Base-by-base conservation (phyloP, 2,888 invertebrate genomes). In the Pegoplata infirma region DNA sequence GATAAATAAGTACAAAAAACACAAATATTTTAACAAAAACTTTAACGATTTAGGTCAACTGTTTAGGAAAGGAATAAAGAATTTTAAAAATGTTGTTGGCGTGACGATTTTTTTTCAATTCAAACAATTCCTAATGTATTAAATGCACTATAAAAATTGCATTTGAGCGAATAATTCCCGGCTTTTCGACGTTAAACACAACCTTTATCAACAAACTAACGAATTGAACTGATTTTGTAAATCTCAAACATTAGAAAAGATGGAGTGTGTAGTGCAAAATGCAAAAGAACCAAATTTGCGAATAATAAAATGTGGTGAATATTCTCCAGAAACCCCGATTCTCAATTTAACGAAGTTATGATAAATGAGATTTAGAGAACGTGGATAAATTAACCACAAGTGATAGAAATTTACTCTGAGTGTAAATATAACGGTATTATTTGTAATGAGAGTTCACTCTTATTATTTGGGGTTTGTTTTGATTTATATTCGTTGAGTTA, bases 181-280 rank as follows among this genome's bases (percentile, higher is more conserved):
- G 16, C 12, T 19, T 36, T 12, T 14, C n/a, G 28, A 47, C n/a
- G 23, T 16, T 32, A 59, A 21, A 69, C 32, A 69, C 78, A 78
- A 78, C 78, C 78, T 78, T 49, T 16, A 3, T 40, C 25, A 55
- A 16, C 59, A 32, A 71, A 71, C 61, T 74, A 69, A 47, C 61
- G 64, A 53, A 74, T 44, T 56, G 28, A 69, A 78, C 78, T 78
- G 69, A 78, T 74, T 78, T 74, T 55, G 28, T 44, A 66, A 78
- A 74, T 78, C 68, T 69, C 47, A 53, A 49, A 47, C 63, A 64
- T 46, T 16, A 10, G 12, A 28, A 66, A 66, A 55, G 19, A 58
- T 63, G 72, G 40, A n/a, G n/a, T n/a, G n/a, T n/a, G n/a, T n/a
- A n/a, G 25, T 40, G 53, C 68, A 55, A 69, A 67, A 59, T 14